A percentile compares a stretch with the other conserved stretches of the same genome.
Evolutionary conservation across 2,888 invertebrate genomes (phyloP).

Genomic region (Ctenicera cuprea): DNA sequence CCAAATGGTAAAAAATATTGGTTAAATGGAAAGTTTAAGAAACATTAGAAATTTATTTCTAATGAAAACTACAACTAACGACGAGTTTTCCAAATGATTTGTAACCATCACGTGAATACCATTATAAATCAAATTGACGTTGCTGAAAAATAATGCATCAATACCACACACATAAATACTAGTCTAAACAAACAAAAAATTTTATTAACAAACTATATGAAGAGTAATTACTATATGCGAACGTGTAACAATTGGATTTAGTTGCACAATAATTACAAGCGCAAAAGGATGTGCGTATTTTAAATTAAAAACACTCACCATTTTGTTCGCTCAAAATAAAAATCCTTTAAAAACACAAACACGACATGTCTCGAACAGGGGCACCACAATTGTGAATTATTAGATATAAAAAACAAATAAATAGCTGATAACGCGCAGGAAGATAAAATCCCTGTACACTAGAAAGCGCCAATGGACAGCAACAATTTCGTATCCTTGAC

Average conservation of each 20-base stretch:
- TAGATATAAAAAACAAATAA: constrained; percentile 41
- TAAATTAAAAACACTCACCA: constrained; percentile 37
- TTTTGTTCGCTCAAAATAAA: constrained; percentile 15
- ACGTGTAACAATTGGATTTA: too few relatives aligned
- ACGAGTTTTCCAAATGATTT: neutral
- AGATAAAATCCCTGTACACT: constrained; percentile 41
- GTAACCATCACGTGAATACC: constrained; percentile 9
- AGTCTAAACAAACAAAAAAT: too few relatives aligned
- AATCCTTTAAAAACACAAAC: constrained; percentile 30
- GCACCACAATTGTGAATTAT: constrained; percentile 34
- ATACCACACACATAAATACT: too few relatives aligned
- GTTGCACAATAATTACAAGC: constrained; percentile 17
- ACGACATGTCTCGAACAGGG: constrained; percentile 28
- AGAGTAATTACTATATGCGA: too few relatives aligned
- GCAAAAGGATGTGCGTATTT: constrained; percentile 15
- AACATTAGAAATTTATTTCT: neutral
- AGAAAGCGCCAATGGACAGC: constrained; percentile 61
- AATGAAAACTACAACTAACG: neutral
- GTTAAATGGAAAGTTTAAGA: constrained; percentile 13
- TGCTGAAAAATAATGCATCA: too few relatives aligned
- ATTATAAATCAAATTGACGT: neutral
- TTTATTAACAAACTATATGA: too few relatives aligned
- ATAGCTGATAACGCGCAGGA: constrained; percentile 35
- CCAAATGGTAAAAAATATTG: constrained; percentile 8
- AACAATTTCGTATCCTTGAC: constrained; percentile 65